Evolutionary conservation across 1,140 invertebrate species (phyloP), one percentile per base, ranked within the genome.

Genomic region (Lysiphlebus fabarum): DNA sequence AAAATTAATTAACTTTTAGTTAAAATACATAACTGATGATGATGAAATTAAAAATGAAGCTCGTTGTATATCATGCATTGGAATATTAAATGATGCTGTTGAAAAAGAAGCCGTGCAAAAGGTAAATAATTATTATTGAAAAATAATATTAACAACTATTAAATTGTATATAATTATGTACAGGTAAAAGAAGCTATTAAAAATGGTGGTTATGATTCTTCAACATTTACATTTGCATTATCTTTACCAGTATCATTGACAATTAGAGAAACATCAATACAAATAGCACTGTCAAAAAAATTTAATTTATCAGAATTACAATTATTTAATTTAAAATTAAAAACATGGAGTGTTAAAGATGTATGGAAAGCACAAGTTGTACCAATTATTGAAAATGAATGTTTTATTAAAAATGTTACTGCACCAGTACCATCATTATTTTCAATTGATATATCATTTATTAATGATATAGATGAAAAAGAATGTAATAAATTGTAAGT

Each of bases 311-410:
- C 51, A 5, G 47, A 61, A 11, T 48, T 54, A 42, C 56, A 62
- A 9, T 26, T 63, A n/a, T 47, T 14, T 36, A 53, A 10, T 58
- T 64, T 75, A 53, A 65, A 60, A 63, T 44, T 58, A 9, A 74
- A 71, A 63, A 61, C 78, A 70, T 65, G 77, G 74, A 71, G 66
- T 74, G 64, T 87, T 1, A 89, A 89, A 73, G 86, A 88, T 65
- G 77, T 83, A 48, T 88, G 86, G 85, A 88, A 87, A 71, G 83
- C 81, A 74, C 72, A 82, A 51, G 66, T 77, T 65, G 74, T 82
- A 51, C 71, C 79, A 10, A 58, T 74, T 57, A 69, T 86, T 55
- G 75, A 79, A 50, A 53, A 73, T 17, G 56, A 65, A 37, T 70
- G 82, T 26, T 73, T 70, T 1, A 83, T 81, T 55, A 66, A 65